Conservation (phyloP, 2,888 invertebrate genomes). For the Amaurobius ferox region DNA sequence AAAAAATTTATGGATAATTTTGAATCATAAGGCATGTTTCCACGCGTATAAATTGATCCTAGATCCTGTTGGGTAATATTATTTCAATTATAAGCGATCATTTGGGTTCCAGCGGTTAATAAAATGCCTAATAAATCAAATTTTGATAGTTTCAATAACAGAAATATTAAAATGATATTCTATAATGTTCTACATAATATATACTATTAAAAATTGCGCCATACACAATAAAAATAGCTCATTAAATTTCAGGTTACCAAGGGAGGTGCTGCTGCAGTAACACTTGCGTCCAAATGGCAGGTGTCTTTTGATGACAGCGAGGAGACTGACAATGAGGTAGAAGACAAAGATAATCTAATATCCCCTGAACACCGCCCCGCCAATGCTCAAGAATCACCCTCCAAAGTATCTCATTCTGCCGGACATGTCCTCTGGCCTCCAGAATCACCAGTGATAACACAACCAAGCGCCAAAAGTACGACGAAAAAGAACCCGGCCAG, state of each 20-base stretch:
- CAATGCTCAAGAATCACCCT: conserved; percentile 55
- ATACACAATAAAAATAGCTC: no score
- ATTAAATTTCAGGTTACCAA: conserved; percentile 92
- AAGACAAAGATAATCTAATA: conserved; percentile 84
- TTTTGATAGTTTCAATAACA: no score
- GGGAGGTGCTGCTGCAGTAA: conserved; percentile 87
- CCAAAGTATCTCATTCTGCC: conserved; percentile 12
- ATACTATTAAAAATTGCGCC: no score
- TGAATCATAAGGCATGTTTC: no score
- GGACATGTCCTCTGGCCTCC: conserved; percentile 23
- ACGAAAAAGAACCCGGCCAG: not conserved
- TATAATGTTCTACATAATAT: no score
- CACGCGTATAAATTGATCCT: no score
- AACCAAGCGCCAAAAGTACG: not conserved
- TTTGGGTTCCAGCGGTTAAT: no score
- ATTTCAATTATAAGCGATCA: no score
- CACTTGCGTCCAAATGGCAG: conserved; percentile 95
- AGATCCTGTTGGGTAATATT: no score
- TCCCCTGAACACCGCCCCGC: conserved; percentile 80
- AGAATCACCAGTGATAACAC: not conserved
- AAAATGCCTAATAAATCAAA: no score
- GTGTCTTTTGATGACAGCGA: conserved; percentile 97
- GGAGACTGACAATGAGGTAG: conserved; percentile 95
- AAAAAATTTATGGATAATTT: no score
- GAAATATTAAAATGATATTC: no score